Evolutionary conservation across 2,113 vertebrate genomes (phyloP).

Genomic region (Cercopithecus mona): DNA sequence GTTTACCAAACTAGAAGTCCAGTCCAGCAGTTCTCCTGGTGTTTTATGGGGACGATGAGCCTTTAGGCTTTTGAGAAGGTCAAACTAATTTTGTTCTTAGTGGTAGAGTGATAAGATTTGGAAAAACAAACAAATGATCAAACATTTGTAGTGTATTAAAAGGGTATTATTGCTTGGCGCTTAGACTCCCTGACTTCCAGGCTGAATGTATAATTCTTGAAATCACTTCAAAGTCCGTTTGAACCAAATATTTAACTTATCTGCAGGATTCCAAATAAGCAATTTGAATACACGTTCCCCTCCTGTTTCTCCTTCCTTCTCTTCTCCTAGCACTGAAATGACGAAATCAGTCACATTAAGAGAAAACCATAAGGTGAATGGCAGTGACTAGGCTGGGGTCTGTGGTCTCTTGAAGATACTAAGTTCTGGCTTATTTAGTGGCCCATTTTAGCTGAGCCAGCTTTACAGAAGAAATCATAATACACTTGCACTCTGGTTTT

Average conservation of each 20-base stretch:
- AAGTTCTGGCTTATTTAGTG: constrained; percentile 7
- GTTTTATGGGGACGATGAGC: constrained; percentile 5
- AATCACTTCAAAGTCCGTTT: constrained; percentile 19
- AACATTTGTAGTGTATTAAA: constrained; percentile 54
- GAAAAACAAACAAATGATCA: constrained; percentile 41
- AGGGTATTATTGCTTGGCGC: constrained; percentile 13
- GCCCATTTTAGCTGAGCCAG: background rate
- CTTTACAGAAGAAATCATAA: background rate
- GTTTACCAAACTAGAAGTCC: constrained; percentile 44
- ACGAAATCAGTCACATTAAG: constrained; percentile 14
- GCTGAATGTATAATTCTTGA: constrained; percentile 26
- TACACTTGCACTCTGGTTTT: background rate
- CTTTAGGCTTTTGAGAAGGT: constrained; percentile 53
- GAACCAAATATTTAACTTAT: constrained; percentile 44
- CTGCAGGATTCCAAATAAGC: background rate
- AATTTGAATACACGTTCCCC: background rate
- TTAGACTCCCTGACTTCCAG: constrained; percentile 4
- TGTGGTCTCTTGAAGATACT: background rate
- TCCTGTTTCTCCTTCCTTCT: constrained; percentile 19
- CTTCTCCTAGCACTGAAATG: background rate
- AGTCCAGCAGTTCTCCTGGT: background rate
- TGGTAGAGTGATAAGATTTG: constrained; percentile 45
- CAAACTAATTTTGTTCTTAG: constrained; percentile 65
- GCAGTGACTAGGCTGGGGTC: background rate
- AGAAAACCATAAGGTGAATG: background rate